These are phyloP conservation scores for Coendou prehensilis DNA, from an alignment of 2,797 vertebrate species.

Conservation along the genomic window DNA sequence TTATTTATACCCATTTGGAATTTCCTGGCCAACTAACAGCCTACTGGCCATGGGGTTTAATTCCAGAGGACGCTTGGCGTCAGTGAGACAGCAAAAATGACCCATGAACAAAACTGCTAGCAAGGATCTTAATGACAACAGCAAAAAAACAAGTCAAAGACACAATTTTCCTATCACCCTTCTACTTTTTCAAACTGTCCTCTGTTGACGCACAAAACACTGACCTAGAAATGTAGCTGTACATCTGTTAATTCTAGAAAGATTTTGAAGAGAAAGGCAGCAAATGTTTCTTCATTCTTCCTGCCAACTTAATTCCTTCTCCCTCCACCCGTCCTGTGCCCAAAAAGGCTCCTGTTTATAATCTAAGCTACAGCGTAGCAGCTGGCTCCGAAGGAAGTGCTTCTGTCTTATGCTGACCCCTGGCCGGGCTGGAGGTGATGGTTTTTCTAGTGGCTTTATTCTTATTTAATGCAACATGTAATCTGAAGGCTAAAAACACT, in stretches of 20 bases:
- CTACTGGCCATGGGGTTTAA: slow-evolving; percentile 79
- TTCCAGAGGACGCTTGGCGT: slow-evolving; percentile 63
- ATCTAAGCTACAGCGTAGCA: slow-evolving; percentile 27
- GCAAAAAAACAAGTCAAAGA: background rate
- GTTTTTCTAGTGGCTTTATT: slow-evolving; percentile 75
- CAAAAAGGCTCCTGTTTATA: slow-evolving; percentile 77
- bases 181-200: background rate
- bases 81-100: slow-evolving; percentile 58
- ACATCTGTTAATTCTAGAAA: slow-evolving; percentile 47
- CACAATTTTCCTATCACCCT: background rate
- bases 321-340: background rate
- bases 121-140: slow-evolving; percentile 64
- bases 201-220: background rate
- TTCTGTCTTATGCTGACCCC: background rate
- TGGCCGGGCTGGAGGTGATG: slow-evolving; percentile 65
- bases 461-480: slow-evolving; percentile 80
- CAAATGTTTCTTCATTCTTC: slow-evolving; percentile 41
- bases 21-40: slow-evolving; percentile 89
- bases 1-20: slow-evolving; percentile 92
- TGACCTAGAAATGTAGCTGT: slow-evolving; percentile 20
- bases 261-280: slow-evolving; percentile 44
- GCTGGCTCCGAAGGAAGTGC: slow-evolving; percentile 20
- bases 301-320: background rate
- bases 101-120: background rate
- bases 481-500: slow-evolving; percentile 84